Conservation (phyloP, 2,113 vertebrate genomes). For the Channa argus region DNA sequence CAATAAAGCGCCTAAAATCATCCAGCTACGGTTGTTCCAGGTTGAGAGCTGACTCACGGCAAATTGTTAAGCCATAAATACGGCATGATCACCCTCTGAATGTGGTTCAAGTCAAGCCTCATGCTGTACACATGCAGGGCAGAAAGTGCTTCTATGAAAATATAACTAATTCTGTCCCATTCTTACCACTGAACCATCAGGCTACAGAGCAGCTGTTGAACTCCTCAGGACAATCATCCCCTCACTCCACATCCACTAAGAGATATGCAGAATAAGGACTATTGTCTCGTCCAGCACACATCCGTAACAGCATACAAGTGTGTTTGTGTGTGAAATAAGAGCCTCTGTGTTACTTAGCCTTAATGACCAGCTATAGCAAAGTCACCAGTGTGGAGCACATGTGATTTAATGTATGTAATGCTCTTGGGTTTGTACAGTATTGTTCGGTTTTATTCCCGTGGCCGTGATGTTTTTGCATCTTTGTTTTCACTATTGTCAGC, state of each 20-base stretch:
- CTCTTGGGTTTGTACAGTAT: neutral
- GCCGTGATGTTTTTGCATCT: neutral
- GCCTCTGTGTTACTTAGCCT: constrained; percentile 53
- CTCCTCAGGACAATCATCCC: constrained; percentile 84
- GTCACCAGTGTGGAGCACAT: constrained; percentile 23
- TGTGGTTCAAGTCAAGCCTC: neutral
- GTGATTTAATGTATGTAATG: constrained; percentile 5
- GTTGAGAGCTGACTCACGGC: neutral
- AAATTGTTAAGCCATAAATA: neutral
- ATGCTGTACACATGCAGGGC: neutral
- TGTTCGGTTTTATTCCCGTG: neutral
- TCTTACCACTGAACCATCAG: constrained; percentile 5
- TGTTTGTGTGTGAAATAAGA: constrained; percentile 61
- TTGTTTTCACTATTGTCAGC: neutral
- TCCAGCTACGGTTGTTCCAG: too few relatives aligned
- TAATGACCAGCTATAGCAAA: constrained; percentile 37
- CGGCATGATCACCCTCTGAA: too few relatives aligned
- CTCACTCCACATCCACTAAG: constrained; percentile 82
- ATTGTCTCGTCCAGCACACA: constrained; percentile 82
- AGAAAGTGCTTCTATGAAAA: neutral
- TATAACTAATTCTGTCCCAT: neutral
- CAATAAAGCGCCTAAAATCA: too few relatives aligned
- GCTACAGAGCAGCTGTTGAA: constrained; percentile 84
- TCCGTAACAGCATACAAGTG: constrained; percentile 45
- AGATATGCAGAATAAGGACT: constrained; percentile 87